These are phyloP conservation scores for Cheilosia pagana DNA, from an alignment of 2,888 invertebrate genomes.

Conservation along the genomic window DNA sequence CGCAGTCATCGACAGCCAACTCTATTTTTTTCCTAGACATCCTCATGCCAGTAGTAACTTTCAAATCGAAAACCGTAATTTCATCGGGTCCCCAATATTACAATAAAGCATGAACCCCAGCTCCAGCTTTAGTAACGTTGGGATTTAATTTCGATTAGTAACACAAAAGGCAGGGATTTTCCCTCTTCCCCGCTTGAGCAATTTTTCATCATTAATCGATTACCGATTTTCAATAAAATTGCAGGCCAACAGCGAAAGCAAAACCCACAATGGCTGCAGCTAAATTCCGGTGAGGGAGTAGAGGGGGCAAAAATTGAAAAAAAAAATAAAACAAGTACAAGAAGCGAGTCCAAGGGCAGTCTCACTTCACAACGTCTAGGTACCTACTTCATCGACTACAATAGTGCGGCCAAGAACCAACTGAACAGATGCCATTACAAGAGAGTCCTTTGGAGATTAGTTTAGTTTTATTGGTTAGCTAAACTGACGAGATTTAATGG, in stretches of 20 bases:
- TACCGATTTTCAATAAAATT: slow-evolving; percentile 74
- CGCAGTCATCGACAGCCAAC: too few relatives aligned
- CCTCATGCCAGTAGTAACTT: background rate
- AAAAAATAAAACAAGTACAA: background rate
- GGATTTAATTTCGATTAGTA: slow-evolving; percentile 52
- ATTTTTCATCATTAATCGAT: slow-evolving; percentile 75
- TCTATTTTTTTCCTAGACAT: too few relatives aligned
- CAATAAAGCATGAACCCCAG: background rate
- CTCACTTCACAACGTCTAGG: slow-evolving; percentile 27
- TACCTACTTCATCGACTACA: slow-evolving; percentile 26
- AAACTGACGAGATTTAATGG: slow-evolving; percentile 57
- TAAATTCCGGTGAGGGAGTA: background rate
- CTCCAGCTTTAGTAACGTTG: background rate
- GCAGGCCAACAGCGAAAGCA: slow-evolving; percentile 63
- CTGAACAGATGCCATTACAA: slow-evolving; percentile 27
- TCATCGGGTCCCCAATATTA: background rate
- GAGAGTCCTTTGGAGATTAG: slow-evolving; percentile 55
- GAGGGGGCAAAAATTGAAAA: background rate
- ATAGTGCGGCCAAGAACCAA: slow-evolving; percentile 23
- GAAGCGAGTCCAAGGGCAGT: slow-evolving; percentile 34
- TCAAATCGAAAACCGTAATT: background rate
- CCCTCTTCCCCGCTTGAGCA: slow-evolving; percentile 16
- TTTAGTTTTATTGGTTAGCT: slow-evolving; percentile 64
- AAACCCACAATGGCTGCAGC: slow-evolving; percentile 15
- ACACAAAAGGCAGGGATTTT: background rate